A percentile compares a stretch with the other conserved stretches of the same genome.
These are phyloP conservation scores for Drosophila rufa DNA, from an alignment of 1,140 invertebrate species.

Conservation along the genomic window DNA sequence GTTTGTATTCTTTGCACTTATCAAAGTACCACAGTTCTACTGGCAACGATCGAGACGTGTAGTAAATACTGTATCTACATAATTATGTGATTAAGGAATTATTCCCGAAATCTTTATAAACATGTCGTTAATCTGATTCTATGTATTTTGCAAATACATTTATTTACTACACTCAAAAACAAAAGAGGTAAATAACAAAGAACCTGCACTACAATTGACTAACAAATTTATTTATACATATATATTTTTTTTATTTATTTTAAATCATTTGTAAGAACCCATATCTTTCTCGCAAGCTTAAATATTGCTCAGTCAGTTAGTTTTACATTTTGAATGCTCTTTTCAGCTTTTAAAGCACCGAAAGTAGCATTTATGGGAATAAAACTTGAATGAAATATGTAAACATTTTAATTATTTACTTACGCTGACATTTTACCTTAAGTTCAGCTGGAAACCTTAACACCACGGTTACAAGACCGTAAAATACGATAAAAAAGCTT, in stretches of 20 bases:
- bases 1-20: constrained; percentile 89
- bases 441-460: neutral
- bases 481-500: neutral
- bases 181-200: no score
- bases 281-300: neutral
- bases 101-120: neutral
- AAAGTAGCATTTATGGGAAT: no score
- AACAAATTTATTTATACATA: no score
- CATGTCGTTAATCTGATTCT: neutral
- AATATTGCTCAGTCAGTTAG: neutral
- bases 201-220: no score
- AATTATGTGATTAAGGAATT: neutral
- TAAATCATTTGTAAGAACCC: no score
- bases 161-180: no score
- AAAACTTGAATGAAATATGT: neutral
- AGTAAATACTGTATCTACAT: neutral
- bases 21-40: constrained; percentile 73
- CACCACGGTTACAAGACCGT: neutral
- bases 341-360: neutral
- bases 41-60: constrained; percentile 18
- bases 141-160: neutral
- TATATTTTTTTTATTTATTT: no score
- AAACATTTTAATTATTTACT: neutral
- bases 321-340: no score
- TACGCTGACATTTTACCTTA: neutral